Percentiles rank a stretch among this genome's conserved stretches.
These are phyloP conservation scores for Chrosomus eos DNA, from an alignment of 2,797 vertebrate genomes.

Conservation along the genomic window DNA sequence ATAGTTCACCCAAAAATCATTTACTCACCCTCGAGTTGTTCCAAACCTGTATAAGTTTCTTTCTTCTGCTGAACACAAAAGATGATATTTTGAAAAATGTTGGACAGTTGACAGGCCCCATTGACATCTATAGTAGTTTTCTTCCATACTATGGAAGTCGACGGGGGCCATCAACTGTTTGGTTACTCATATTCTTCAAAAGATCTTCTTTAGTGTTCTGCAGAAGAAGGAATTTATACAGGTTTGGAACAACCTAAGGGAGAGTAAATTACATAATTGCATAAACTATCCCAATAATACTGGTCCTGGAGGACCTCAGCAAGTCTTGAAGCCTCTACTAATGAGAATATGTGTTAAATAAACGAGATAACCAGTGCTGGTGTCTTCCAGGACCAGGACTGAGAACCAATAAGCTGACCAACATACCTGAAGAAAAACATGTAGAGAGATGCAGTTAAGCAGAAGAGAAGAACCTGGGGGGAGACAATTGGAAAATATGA, in stretches of 20 bases:
- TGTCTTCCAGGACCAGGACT: neutral
- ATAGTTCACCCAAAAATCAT: neutral
- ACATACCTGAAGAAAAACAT: conserved; percentile 84
- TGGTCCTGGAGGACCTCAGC: neutral
- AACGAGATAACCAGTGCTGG: neutral
- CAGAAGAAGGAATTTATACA: neutral
- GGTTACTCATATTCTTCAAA: neutral
- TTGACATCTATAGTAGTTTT: neutral
- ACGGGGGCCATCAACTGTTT: neutral
- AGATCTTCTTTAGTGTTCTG: neutral
- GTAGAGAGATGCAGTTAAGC: conserved; percentile 80
- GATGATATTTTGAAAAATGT: neutral
- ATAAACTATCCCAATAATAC: neutral
- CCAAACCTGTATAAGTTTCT: neutral
- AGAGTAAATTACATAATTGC: no score
- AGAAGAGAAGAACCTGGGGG: conserved; percentile 79
- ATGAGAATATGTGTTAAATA: neutral
- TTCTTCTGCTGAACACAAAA: neutral
- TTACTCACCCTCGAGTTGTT: neutral
- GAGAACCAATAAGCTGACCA: neutral
- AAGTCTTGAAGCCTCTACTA: neutral
- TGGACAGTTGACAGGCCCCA: no score
- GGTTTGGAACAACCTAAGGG: neutral
- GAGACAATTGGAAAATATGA: neutral
- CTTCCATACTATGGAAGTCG: neutral